Base-by-base conservation (phyloP, 2,113 vertebrate genomes). In the Podilymbus podiceps region DNA sequence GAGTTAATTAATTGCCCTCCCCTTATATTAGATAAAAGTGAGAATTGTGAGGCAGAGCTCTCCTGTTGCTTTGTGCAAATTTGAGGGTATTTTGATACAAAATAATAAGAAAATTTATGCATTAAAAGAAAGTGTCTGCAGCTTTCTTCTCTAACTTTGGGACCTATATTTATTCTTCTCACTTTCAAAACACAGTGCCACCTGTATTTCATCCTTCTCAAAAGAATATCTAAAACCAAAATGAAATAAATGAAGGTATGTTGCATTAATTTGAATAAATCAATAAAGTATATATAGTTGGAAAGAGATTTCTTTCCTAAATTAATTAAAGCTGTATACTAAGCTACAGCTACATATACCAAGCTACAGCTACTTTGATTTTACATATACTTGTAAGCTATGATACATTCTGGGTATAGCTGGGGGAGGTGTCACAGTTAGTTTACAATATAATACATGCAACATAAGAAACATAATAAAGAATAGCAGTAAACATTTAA, bases 161-260 rank as follows among this genome's bases (percentile, higher is more conserved):
- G 11, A 64, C 50, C 12, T 27, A 38, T 4, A n/a, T n/a, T 1
- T 23, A 17, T 79, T 58, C 11, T 68, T 49, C 9, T 62, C 9
- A 33, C 3, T 64, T 71, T 55, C 21, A 93, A 68, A 87, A 73
- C 62, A 24, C 7, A 78, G 20, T 31, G 15, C 3, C 9, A 59
- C 9, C 9, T 68, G 7, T 19, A 68, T 68, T 83, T 88, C 11
- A 28, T n/a, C 3, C 6, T 67, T 75, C 22, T 63, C 21, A 60
- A 10, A 58, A 53, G 4, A 40, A 31, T 28, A 84, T 46, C 35
- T 63, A 50, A 83, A 80, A 44, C 13, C 2, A 60, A 58, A 85
- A 24, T 22, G 0, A 64, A 53, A 62, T 28, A 62, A 53, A 1
- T 47, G 15, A 58, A 72, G 2, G 5, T 47, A 50, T 42, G 5